A percentile compares a stretch with the other conserved stretches of the same genome.
Evolutionary conservation across 35 echinoderm and acorn worm species (phyloP).

Genomic region (Acanthaster planci): DNA sequence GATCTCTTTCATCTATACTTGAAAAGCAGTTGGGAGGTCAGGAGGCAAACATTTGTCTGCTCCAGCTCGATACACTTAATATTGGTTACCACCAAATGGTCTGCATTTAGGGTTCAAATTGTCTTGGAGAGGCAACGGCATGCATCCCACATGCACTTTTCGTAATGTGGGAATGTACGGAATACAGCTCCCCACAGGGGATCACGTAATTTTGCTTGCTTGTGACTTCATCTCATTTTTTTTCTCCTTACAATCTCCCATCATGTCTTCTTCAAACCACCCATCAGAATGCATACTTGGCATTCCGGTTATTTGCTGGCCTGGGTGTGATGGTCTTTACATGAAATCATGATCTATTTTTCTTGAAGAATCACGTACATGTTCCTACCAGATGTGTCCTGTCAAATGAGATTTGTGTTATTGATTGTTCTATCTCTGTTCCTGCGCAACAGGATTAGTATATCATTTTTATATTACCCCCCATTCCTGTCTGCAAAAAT

Average conservation of each 20-base stretch:
- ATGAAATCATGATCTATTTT: neutral
- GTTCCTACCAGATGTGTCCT: too few relatives aligned
- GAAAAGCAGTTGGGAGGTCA: too few relatives aligned
- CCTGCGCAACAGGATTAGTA: too few relatives aligned
- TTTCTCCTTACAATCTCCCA: neutral
- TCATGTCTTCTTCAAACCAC: neutral
- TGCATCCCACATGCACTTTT: neutral
- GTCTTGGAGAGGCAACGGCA: neutral
- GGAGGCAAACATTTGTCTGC: neutral
- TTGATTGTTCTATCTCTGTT: too few relatives aligned
- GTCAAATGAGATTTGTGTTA: too few relatives aligned
- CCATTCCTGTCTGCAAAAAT: too few relatives aligned
- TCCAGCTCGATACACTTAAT: neutral
- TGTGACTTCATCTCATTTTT: neutral
- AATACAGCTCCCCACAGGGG: neutral
- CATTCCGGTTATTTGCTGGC: neutral
- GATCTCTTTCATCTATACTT: too few relatives aligned
- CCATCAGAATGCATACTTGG: neutral
- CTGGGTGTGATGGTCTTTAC: neutral
- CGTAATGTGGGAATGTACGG: neutral
- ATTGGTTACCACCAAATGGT: neutral
- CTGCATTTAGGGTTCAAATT: neutral
- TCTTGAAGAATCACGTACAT: neutral
- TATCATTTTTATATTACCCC: too few relatives aligned
- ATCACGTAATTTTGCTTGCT: conserved; percentile 1